Evolutionary conservation across 64 coral and sea anemone genomes (phyloP).

Genomic region (Pocillopora damicornis): DNA sequence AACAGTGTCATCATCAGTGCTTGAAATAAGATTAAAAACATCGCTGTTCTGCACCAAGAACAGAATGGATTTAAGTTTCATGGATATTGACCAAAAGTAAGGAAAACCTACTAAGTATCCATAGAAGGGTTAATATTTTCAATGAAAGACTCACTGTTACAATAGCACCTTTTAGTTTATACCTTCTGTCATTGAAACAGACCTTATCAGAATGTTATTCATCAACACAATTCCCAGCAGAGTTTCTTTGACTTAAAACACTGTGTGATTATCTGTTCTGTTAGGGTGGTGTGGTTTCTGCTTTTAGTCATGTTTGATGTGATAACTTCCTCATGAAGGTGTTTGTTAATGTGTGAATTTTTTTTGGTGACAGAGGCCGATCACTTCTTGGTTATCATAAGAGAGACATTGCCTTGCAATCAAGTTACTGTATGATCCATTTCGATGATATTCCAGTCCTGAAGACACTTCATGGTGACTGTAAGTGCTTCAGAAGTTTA

Average conservation of each 20-base stretch:
- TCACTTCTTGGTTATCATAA: slow-evolving; percentile 91
- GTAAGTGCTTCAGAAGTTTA: slow-evolving; percentile 51
- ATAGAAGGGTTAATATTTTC: no score
- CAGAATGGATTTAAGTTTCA: slow-evolving; percentile 94
- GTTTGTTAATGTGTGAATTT: not conserved
- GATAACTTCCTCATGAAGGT: no score
- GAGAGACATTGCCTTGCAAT: slow-evolving; percentile 86
- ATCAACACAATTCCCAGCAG: no score
- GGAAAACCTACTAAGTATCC: not conserved
- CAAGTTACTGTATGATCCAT: slow-evolving; percentile 99
- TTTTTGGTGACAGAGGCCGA: slow-evolving; percentile 61
- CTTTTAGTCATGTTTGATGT: no score
- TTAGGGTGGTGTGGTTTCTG: no score
- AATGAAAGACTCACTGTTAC: no score
- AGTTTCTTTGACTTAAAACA: no score
- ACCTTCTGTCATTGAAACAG: no score
- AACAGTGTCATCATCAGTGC: slow-evolving; percentile 87
- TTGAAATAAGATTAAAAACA: slow-evolving; percentile 91
- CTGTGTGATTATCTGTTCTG: no score
- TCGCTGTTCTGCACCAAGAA: slow-evolving; percentile 98
- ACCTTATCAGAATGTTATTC: no score
- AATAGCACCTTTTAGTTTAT: no score
- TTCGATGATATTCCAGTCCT: slow-evolving; percentile 96
- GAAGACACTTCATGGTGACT: slow-evolving; percentile 75
- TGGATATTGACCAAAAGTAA: slow-evolving; percentile 99